A percentile compares a stretch with the other conserved stretches of the same genome.
phyloP scores from a whole-genome alignment of 2,113 vertebrate genomes.

The Nothocercus julius region DNA sequence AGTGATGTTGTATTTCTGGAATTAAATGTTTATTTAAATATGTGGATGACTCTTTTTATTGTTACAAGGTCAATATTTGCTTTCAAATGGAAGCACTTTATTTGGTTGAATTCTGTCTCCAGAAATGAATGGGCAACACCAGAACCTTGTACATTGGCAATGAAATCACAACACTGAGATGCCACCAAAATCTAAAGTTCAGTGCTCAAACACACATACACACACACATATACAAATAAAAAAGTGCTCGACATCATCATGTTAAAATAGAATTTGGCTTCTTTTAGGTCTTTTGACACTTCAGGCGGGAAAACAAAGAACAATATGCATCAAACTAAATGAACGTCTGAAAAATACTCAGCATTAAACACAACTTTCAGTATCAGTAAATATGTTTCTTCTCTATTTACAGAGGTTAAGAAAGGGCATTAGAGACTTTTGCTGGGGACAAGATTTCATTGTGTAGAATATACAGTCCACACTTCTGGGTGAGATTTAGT shows the following conservation, averaged over 20 bases:
- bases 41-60: constrained; percentile 37
- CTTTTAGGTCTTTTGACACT: constrained; percentile 54
- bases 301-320: constrained; percentile 47
- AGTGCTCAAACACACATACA: constrained; percentile 65
- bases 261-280: constrained; percentile 73
- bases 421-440: constrained; percentile 53
- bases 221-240: constrained; percentile 63
- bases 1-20: background rate
- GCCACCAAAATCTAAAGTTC: constrained; percentile 51
- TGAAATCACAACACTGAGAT: constrained; percentile 54
- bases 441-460: background rate
- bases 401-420: constrained; percentile 68
- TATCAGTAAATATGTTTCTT: constrained; percentile 60
- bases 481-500: constrained; percentile 5
- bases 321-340: constrained; percentile 43
- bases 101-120: constrained; percentile 77
- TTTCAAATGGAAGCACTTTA: constrained; percentile 76
- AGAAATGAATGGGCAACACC: constrained; percentile 68
- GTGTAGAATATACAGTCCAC: background rate
- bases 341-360: constrained; percentile 63
- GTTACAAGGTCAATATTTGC: constrained; percentile 59
- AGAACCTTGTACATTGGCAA: constrained; percentile 56
- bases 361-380: constrained; percentile 38
- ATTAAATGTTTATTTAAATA: constrained; percentile 73
- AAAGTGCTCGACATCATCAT: constrained; percentile 66